These are phyloP conservation scores for Epinephelus lanceolatus DNA, from an alignment of 2,113 vertebrate genomes.

Conservation along the genomic window DNA sequence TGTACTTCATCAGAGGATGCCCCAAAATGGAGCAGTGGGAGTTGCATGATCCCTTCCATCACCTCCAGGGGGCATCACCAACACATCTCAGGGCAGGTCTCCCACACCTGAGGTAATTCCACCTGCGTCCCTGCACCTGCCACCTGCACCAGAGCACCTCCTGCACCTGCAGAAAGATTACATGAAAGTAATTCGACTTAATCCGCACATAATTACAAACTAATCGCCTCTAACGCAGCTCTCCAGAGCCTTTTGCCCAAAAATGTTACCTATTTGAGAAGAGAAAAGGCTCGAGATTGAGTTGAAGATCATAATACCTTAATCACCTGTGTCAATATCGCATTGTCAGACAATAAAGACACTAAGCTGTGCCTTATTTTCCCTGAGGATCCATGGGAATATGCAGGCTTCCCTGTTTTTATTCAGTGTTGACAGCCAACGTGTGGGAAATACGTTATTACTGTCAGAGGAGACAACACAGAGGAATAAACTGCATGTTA, in stretches of 20 bases:
- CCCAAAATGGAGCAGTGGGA: slow-evolving; percentile 21
- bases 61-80: slow-evolving; percentile 55
- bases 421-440: not conserved
- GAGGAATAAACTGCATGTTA: slow-evolving; percentile 33
- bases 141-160: slow-evolving; percentile 5
- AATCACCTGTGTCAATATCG: not conserved
- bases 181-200: slow-evolving; percentile 12
- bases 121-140: slow-evolving; percentile 52
- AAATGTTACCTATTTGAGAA: not conserved
- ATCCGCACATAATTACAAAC: slow-evolving; percentile 15
- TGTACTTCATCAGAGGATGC: not conserved
- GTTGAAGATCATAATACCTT: not conserved
- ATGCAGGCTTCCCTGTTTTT: not conserved
- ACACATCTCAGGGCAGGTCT: slow-evolving; percentile 8
- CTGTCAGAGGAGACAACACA: slow-evolving; percentile 3
- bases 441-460: not conserved
- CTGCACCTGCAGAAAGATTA: slow-evolving; percentile 41
- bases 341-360: not conserved
- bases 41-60: not conserved
- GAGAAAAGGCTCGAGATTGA: not conserved
- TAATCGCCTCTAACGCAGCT: not conserved
- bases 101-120: slow-evolving; percentile 45
- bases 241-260: not conserved
- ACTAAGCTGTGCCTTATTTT: not conserved
- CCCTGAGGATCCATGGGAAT: slow-evolving; percentile 38